These are phyloP conservation scores for Osmoderma eremita DNA, from an alignment of 2,888 invertebrate genomes.

Conservation along the genomic window DNA sequence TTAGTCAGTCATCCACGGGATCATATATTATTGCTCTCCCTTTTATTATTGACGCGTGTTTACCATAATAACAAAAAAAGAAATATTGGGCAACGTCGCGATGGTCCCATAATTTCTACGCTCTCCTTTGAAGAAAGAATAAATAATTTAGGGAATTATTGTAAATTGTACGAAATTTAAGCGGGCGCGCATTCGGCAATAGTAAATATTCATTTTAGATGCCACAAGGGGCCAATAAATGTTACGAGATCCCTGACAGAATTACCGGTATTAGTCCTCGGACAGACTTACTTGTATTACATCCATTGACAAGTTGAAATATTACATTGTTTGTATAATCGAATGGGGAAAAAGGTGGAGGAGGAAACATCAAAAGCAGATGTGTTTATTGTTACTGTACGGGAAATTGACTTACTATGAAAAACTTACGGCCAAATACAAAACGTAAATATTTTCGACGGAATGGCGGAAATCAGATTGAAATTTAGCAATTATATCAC, in stretches of 20 bases:
- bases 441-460: slow-evolving; percentile 33
- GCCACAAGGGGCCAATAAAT: slow-evolving; percentile 24
- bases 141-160: slow-evolving; percentile 37
- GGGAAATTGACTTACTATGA: slow-evolving; percentile 34
- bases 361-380: slow-evolving; percentile 35
- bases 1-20: slow-evolving; percentile 21
- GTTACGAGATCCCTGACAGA: slow-evolving; percentile 34
- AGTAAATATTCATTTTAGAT: slow-evolving; percentile 34
- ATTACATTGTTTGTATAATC: slow-evolving; percentile 34
- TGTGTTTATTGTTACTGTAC: slow-evolving; percentile 32
- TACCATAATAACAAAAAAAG: slow-evolving; percentile 26
- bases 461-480: slow-evolving; percentile 35
- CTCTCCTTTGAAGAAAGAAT: slow-evolving; percentile 34
- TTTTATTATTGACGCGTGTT: slow-evolving; percentile 24
- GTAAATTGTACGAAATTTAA: slow-evolving; percentile 35
- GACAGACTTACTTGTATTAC: slow-evolving; percentile 37
- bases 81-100: slow-evolving; percentile 3
- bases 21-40: slow-evolving; percentile 23
- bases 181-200: slow-evolving; percentile 29
- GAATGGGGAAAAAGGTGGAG: slow-evolving; percentile 17
- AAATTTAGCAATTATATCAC: slow-evolving; percentile 22
- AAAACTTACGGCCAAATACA: slow-evolving; percentile 31
- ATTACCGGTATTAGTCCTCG: slow-evolving; percentile 23
- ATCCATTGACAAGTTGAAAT: slow-evolving; percentile 34
- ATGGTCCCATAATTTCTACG: slow-evolving; percentile 24